Conservation (phyloP, 2,113 vertebrate genomes). For the Coptodon bakossiorum region DNA sequence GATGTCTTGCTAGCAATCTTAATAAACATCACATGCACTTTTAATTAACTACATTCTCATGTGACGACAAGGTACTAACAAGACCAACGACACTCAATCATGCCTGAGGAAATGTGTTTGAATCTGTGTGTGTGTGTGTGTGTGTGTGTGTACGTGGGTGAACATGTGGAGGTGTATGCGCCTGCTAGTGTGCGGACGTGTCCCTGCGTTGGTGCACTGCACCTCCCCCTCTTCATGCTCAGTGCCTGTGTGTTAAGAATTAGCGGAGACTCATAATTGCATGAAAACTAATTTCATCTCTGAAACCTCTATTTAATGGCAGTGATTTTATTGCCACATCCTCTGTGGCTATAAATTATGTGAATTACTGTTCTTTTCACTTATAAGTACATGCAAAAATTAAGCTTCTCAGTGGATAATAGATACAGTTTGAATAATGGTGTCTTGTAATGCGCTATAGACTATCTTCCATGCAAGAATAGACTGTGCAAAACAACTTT, state of each 20-base stretch:
- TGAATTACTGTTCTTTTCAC: slow-evolving; percentile 51
- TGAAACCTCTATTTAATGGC: slow-evolving; percentile 62
- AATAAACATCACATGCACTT: slow-evolving; percentile 59
- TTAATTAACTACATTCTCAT: slow-evolving; percentile 61
- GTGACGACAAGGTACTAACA: slow-evolving; percentile 58
- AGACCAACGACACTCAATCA: slow-evolving; percentile 47
- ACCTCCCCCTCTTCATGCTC: slow-evolving; percentile 30
- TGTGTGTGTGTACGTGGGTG: not conserved
- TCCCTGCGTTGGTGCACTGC: not conserved
- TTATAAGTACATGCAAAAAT: slow-evolving; percentile 42
- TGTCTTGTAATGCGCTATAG: slow-evolving; percentile 19
- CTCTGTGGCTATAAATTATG: slow-evolving; percentile 55
- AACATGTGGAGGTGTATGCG: not conserved
- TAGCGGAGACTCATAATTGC: slow-evolving; percentile 60
- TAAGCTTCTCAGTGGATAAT: slow-evolving; percentile 48
- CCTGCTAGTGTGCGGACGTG: not conserved
- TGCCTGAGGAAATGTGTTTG: slow-evolving; percentile 18
- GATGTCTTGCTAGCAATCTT: slow-evolving; percentile 45
- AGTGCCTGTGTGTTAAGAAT: slow-evolving; percentile 57
- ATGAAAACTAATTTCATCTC: slow-evolving; percentile 69
- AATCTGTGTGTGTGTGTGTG: not conserved
- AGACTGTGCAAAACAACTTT: not conserved
- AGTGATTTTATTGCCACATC: slow-evolving; percentile 53
- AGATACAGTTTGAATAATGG: slow-evolving; percentile 47
- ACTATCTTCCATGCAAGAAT: not conserved